Evolutionary conservation across 2,113 vertebrate species (phyloP), one percentile per base, ranked within the genome.

Genomic region (Octodon degus): DNA sequence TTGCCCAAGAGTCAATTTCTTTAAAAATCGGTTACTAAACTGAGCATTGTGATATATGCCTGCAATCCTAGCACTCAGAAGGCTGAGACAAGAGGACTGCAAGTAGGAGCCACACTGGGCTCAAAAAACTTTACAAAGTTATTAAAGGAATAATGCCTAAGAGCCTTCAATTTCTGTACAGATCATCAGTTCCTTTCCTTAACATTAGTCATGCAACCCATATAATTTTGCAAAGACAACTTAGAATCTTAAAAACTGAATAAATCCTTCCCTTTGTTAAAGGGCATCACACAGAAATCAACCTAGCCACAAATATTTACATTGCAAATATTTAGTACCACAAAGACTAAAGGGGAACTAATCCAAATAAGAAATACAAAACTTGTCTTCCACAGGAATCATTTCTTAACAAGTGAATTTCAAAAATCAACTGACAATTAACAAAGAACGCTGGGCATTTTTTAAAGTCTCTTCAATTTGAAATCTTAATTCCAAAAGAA

Each of bases 341-440:
- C 58, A 94, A 95, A 76, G 74, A 89, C 93, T 89, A 96, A 79
- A 81, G 47, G 91, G 55, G 95, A 97, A 86, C 67, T 86, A 97
- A 97, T 95, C 94, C 96, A 96, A 96, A 93, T 93, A 91, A 91
- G 67, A 94, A 97, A 95, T 93, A 94, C 37, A 97, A 65, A 97
- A 95, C 86, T 90, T 89, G 20, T 32, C 60, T 89, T 55, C 34
- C 47, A 60, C 34, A 94, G 70, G 92, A 96, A 95, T 92, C 82
- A 90, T 92, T 95, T 79, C 89, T 70, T 94, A 96, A 93, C 72
- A 91, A 95, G 86, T 94, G 81, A 96, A 90, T 94, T 94, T 86
- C 58, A 96, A 68, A 97, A 95, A 96, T 74, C 80, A 83, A 50
- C 12, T 86, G 60, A 94, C 27, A 97, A 95, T 79, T 92, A 96